Evolutionary conservation across 2,888 invertebrate genomes (phyloP).

Genomic region (Rapana venosa): DNA sequence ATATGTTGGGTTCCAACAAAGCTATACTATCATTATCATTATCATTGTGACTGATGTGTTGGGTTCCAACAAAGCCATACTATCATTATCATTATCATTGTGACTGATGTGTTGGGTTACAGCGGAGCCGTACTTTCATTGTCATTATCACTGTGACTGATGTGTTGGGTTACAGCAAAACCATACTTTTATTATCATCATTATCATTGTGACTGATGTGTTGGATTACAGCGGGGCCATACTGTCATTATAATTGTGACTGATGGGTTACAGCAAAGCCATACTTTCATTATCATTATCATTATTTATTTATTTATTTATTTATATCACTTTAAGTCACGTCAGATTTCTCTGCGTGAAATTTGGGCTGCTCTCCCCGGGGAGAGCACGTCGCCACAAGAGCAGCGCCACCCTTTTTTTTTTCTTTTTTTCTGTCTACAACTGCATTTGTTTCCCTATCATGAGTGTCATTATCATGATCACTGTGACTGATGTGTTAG

Average conservation of each 20-base stretch:
- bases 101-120: constrained; percentile 39
- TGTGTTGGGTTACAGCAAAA: too few species aligned
- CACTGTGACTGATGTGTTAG: background rate
- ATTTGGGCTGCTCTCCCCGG: too few species aligned
- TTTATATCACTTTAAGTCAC: background rate
- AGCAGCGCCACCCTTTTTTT: background rate
- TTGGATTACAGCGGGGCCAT: too few species aligned
- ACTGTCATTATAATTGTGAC: background rate
- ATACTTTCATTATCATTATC: background rate
- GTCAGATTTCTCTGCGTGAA: too few species aligned
- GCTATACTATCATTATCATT: too few species aligned
- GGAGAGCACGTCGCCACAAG: too few species aligned
- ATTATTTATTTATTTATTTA: too few species aligned
- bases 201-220: too few species aligned
- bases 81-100: background rate
- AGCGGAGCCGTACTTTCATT: constrained; percentile 75
- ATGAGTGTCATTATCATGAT: too few species aligned
- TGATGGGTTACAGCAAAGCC: background rate
- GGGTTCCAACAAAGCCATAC: background rate
- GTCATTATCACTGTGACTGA: too few species aligned
- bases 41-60: background rate
- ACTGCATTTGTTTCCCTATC: constrained; percentile 68
- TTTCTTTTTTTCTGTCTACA: too few species aligned
- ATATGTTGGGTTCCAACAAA: too few species aligned
- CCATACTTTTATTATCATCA: background rate